Conservation (phyloP, 1,140 invertebrate species). For the Lerema accius region DNA sequence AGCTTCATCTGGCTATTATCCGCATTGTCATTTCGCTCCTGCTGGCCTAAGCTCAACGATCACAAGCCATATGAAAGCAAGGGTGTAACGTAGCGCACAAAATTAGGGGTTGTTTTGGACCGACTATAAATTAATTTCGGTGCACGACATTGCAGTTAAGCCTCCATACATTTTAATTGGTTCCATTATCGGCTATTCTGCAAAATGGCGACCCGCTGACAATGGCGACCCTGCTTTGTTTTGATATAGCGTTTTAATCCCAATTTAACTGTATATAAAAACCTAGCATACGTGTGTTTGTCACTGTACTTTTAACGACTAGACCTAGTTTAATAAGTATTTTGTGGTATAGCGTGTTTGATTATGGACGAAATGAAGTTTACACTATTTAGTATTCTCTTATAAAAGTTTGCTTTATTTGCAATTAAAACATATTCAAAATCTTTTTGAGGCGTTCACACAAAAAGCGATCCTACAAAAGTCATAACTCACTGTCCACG, state of each 20-base stretch:
- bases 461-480: not conserved
- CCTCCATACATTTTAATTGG: constrained; percentile 81
- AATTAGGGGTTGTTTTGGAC: constrained; percentile 74
- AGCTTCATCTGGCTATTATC: constrained; percentile 34
- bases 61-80: constrained; percentile 51
- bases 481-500: constrained; percentile 17
- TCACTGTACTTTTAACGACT: too few species aligned
- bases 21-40: constrained; percentile 27
- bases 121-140: constrained; percentile 80
- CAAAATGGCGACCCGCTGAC: constrained; percentile 69
- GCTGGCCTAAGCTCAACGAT: constrained; percentile 52
- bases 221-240: constrained; percentile 55
- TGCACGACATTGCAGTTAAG: constrained; percentile 76
- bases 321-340: too few species aligned
- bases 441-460: not conserved
- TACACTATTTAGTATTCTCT: too few species aligned
- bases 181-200: constrained; percentile 76
- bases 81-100: constrained; percentile 49
- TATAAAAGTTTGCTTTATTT: too few species aligned
- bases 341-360: too few species aligned
- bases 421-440: not conserved
- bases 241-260: too few species aligned
- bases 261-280: too few species aligned
- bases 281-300: too few species aligned
- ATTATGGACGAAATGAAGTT: too few species aligned